These are phyloP conservation scores for Oligia latruncula DNA, from an alignment of 2,888 invertebrate genomes.

Conservation along the genomic window DNA sequence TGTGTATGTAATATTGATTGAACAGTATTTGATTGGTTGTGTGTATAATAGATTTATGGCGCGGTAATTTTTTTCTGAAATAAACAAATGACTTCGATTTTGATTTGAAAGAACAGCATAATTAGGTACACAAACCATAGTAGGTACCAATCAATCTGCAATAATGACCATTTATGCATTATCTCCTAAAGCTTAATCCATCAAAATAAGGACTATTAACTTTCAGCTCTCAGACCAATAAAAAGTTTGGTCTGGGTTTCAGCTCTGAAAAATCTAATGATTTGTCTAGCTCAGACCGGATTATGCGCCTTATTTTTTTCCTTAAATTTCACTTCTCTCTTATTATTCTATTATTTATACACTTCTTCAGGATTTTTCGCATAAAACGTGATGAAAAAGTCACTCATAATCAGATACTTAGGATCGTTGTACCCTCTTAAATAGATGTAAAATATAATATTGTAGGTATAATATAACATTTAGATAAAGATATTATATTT, in stretches of 20 bases:
- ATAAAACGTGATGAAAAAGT: slow-evolving; percentile 29
- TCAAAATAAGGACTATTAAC: not conserved
- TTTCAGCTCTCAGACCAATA: not conserved
- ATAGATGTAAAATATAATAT: not conserved
- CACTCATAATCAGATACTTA: slow-evolving; percentile 11
- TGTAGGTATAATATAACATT: not conserved
- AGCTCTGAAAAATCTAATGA: slow-evolving; percentile 16
- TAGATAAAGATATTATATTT: not conserved
- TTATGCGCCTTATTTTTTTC: slow-evolving; percentile 9
- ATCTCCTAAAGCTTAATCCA: slow-evolving; percentile 1
- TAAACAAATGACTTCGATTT: not conserved
- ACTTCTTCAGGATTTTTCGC: slow-evolving; percentile 11
- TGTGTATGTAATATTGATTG: not conserved
- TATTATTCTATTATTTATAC: slow-evolving; percentile 24
- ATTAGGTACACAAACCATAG: not conserved
- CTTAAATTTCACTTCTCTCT: not conserved
- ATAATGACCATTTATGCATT: not conserved
- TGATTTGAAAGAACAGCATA: not conserved
- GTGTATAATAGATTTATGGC: not conserved
- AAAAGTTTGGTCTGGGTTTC: not conserved
- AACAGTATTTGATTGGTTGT: slow-evolving; percentile 1
- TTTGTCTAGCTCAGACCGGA: slow-evolving; percentile 20
- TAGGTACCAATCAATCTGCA: slow-evolving; percentile 1
- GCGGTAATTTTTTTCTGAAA: not conserved
- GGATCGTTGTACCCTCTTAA: slow-evolving; percentile 13